Conservation (phyloP, 2,888 invertebrate genomes). For the Escarpia spicata region DNA sequence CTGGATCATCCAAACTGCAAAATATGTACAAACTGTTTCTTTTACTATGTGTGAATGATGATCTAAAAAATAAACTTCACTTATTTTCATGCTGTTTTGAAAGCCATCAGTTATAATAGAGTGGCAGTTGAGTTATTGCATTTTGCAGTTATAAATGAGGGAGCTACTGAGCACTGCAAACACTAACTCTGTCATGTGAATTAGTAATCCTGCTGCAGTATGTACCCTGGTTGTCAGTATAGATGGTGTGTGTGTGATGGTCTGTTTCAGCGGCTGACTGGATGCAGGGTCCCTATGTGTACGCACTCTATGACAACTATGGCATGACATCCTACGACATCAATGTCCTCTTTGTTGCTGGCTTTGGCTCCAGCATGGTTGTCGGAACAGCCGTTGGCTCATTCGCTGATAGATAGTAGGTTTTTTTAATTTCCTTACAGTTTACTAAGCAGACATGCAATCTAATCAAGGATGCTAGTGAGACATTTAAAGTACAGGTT, state of each 20-base stretch:
- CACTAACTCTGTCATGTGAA: no score
- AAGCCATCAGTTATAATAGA: no score
- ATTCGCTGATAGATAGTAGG: slow-evolving; percentile 69
- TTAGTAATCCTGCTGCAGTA: no score
- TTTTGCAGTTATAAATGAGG: no score
- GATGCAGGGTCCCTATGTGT: slow-evolving; percentile 70
- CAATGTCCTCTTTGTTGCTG: slow-evolving; percentile 69
- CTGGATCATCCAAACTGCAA: no score
- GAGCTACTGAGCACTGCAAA: no score
- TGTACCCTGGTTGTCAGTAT: not conserved
- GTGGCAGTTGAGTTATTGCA: no score
- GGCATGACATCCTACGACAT: slow-evolving; percentile 67
- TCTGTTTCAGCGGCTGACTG: slow-evolving; percentile 68
- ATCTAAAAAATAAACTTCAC: no score
- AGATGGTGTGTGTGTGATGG: not conserved
- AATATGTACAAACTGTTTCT: no score
- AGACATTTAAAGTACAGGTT: not conserved
- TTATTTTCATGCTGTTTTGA: no score
- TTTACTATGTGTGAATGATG: no score
- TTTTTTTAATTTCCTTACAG: slow-evolving; percentile 30
- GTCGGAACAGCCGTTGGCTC: slow-evolving; percentile 69
- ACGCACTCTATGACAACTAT: slow-evolving; percentile 68
- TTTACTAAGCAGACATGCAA: not conserved
- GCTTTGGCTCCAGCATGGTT: slow-evolving; percentile 69
- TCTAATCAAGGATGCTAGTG: not conserved